Conservation (phyloP, 2,888 invertebrate species). For the Oxycera nigricornis region DNA sequence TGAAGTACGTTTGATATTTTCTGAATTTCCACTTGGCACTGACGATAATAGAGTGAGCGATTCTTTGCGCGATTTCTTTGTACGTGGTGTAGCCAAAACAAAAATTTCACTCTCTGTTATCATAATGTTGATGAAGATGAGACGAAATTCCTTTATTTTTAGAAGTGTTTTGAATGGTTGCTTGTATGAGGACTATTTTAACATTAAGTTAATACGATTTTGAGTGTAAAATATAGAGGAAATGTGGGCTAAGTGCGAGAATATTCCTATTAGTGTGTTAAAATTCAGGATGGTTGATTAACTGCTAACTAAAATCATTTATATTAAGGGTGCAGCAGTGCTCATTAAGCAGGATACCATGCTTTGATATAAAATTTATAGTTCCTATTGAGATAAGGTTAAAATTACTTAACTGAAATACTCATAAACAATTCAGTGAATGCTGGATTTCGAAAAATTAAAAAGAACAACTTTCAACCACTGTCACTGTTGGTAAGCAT, state of each 20-base stretch:
- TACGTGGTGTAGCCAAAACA: background rate
- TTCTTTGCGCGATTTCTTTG: background rate
- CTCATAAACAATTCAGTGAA: no score
- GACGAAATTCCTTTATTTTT: slow-evolving; percentile 22
- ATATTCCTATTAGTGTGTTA: background rate
- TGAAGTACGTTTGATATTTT: background rate
- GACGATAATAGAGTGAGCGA: background rate
- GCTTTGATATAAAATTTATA: no score
- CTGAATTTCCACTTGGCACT: background rate
- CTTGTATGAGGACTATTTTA: slow-evolving; percentile 11
- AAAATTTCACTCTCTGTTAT: slow-evolving; percentile 6
- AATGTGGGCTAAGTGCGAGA: background rate
- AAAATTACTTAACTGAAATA: no score
- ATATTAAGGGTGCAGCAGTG: no score
- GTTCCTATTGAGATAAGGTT: no score
- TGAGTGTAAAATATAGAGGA: slow-evolving; percentile 1
- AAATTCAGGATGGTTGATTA: background rate
- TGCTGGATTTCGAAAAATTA: no score
- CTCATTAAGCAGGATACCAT: no score
- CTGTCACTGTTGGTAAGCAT: no score
- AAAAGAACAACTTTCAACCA: no score
- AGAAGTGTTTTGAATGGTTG: slow-evolving; percentile 15
- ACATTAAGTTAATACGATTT: background rate
- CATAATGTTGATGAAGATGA: background rate
- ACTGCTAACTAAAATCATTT: background rate